Conservation (phyloP, 2,797 vertebrate genomes). For the Benthosema pterotum region DNA sequence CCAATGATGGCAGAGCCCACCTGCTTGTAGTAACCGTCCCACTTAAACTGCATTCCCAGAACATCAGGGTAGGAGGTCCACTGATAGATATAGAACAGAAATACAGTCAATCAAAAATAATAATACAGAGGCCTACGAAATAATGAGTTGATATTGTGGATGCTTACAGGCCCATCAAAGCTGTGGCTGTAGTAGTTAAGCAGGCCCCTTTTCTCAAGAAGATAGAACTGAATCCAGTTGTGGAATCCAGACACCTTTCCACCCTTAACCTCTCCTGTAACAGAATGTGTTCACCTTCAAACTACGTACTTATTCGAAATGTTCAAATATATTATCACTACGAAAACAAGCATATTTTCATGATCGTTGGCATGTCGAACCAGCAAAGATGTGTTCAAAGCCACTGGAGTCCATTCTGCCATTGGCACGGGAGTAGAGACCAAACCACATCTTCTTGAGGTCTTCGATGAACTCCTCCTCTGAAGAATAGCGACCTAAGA, state of each 20-base stretch:
- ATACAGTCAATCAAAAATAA: no score
- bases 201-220: constrained; percentile 82
- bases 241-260: constrained; percentile 91
- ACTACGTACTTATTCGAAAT: background rate
- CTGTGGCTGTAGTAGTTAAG: constrained; percentile 93
- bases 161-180: constrained; percentile 89
- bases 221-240: constrained; percentile 96
- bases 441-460: constrained; percentile 96
- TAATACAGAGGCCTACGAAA: background rate
- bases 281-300: constrained; percentile 3
- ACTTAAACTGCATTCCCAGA: constrained; percentile 91
- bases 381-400: constrained; percentile 95
- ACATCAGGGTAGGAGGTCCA: constrained; percentile 89
- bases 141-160: background rate
- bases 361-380: constrained; percentile 61
- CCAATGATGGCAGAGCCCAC: constrained; percentile 92
- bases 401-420: constrained; percentile 87
- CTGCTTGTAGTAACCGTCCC: constrained; percentile 92
- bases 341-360: background rate
- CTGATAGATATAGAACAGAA: constrained; percentile 62
- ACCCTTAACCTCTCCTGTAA: constrained; percentile 89
- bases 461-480: constrained; percentile 84
- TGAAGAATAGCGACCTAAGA: constrained; percentile 83
- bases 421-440: constrained; percentile 86
- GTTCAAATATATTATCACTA: background rate